Base-by-base conservation (phyloP, 2,888 invertebrate genomes). In the Nineta flava region DNA sequence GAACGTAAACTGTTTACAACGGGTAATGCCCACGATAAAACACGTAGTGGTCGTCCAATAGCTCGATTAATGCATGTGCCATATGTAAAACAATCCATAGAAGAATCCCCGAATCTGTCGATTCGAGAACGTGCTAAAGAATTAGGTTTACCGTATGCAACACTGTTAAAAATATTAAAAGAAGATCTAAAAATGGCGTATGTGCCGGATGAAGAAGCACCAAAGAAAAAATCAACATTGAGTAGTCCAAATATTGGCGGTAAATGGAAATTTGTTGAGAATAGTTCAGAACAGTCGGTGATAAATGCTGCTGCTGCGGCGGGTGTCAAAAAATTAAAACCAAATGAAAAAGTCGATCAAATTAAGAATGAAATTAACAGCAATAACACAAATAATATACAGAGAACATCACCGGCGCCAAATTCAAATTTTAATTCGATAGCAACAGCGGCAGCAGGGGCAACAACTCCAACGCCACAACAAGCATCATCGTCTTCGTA, bases 1-100 rank as follows among this genome's bases (percentile, higher is more conserved):
- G 66, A 66, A 51, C 61, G 63, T 12, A 66, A 66, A 51, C 54
- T 66, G 50, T 66, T 66, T 51, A 56, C 64, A 3, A 60, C 62
- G 0, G 66, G 66, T 16, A 65, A 60, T 51, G 64, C 65, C 9
- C 58, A 61, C 15, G 66, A 66, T 51, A 62, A 63, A 2, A 63
- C 62, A 1, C 55, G 66, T 34, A 57, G 63, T 1, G 66, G 66
- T 3, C 58, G 66, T 2, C 65, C 66, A 10, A 44, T 49, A 2
- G 49, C 49, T 15, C 32, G 49, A 19, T 45, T 49, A 19, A 49
- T 49, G 49, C 59, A 57, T 47, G 52, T 60, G 47, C 56, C 58
- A 9, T 59, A 56, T 31, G 65, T 65, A 50, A 58, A 57, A 12
- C 61, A 60, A 40, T 64, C 63, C 1, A 51, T 63, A 15, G 51